These are phyloP conservation scores for Mythimna vitellina DNA, from an alignment of 2,888 invertebrate genomes.

Conservation along the genomic window DNA sequence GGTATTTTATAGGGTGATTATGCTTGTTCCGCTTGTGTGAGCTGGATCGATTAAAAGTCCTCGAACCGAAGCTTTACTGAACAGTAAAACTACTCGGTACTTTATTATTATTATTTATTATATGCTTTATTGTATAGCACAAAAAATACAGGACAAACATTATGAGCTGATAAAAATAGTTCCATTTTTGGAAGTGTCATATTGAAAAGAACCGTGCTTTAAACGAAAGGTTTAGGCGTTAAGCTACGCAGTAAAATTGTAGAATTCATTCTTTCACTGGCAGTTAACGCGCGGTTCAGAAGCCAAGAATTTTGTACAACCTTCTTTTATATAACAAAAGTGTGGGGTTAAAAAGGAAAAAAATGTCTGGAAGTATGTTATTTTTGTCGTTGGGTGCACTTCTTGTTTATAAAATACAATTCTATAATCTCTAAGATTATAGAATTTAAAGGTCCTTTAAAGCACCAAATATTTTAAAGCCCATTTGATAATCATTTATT, in stretches of 20 bases:
- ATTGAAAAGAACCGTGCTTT: neutral
- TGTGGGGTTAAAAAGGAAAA: neutral
- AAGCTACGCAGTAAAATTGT: neutral
- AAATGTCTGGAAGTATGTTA: neutral
- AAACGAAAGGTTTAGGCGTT: neutral
- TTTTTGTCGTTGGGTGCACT: neutral
- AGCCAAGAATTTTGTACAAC: neutral
- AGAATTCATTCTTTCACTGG: neutral
- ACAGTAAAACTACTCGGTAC: neutral
- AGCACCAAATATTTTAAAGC: neutral
- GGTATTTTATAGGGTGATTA: slow-evolving; percentile 45
- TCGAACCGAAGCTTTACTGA: neutral
- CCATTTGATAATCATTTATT: too few species aligned
- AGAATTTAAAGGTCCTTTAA: too few species aligned
- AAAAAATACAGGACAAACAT: neutral
- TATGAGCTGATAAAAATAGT: slow-evolving; percentile 1
- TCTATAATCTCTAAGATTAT: neutral
- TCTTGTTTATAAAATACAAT: neutral
- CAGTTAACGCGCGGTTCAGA: neutral
- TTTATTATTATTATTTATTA: neutral
- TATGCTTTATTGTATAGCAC: too few species aligned
- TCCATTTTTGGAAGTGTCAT: neutral
- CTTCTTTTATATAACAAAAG: neutral
- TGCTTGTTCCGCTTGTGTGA: slow-evolving; percentile 17
- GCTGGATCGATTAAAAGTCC: slow-evolving; percentile 15